Conservation (phyloP, 2,113 vertebrate species). For the Butorides virescens region DNA sequence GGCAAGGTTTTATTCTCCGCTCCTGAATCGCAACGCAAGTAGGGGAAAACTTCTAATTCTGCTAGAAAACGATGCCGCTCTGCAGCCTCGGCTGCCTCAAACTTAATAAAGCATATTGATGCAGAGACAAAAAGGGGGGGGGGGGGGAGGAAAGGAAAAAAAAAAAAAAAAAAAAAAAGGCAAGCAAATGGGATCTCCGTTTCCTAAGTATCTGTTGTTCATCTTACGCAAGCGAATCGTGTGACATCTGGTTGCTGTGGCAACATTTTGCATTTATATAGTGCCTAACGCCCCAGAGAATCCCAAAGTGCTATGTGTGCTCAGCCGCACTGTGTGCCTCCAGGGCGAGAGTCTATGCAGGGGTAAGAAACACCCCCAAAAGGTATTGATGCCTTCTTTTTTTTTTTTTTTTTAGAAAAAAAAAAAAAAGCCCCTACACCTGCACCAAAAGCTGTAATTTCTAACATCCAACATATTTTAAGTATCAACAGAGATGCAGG, state of each 20-base stretch:
- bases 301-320: not conserved
- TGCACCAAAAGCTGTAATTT: not conserved
- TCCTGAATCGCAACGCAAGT: not conserved
- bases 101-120: not conserved
- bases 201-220: slow-evolving; percentile 31
- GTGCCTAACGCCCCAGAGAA: slow-evolving; percentile 36
- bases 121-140: not conserved
- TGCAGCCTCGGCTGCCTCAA: not conserved
- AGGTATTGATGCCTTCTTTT: not conserved
- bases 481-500: not conserved
- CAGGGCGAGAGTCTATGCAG: not conserved
- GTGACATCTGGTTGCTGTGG: slow-evolving; percentile 59
- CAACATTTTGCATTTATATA: slow-evolving; percentile 44
- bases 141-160: no score
- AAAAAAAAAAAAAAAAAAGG: no score
- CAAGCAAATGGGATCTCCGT: slow-evolving; percentile 24
- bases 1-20: not conserved
- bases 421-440: not conserved
- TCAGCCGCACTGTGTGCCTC: not conserved
- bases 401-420: no score
- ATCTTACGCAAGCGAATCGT: slow-evolving; percentile 50
- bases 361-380: not conserved
- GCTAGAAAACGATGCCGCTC: not conserved
- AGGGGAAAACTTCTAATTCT: not conserved
- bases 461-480: not conserved